Base-by-base conservation (phyloP, 2,113 vertebrate species). In the Nyctibius bracteatus region DNA sequence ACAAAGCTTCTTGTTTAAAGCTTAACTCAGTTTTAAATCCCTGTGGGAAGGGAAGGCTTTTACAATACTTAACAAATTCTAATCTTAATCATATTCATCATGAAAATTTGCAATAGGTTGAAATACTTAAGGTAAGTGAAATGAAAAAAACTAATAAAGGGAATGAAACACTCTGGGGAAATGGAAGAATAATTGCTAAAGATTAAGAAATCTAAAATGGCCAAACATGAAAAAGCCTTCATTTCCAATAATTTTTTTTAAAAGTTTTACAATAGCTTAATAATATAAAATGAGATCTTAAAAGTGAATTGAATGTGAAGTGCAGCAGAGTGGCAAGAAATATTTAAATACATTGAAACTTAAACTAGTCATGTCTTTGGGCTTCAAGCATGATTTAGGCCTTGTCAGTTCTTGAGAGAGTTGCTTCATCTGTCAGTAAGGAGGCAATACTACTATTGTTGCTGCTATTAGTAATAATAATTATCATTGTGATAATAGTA, bases 1-100 rank as follows among this genome's bases (percentile, higher is more conserved):
- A 67, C 82, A 74, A 47, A 35, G 44, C 23, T 88, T 93, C 68
- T 83, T 3, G 0, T 92, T 94, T 88, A 95, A 95, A 96, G 79
- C 86, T 93, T 84, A 94, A 93, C 63, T 94, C 16, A 59, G 58
- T 92, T 93, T 94, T 90, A 96, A 96, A 93, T 96, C 90, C 88
- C 63, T 25, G 13, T 92, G 96, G 90, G 93, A 93, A 95, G 27
- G 22, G 10, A 90, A 92, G 72, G 90, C 63, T 37, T 96, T 92
- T 86, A 86, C 95, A 96, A 92, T 91, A 90, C 61, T 65, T 96
- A 94, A 91, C 90, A 95, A 93, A 93, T 92, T 94, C 88, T 92
- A 93, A 95, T 88, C 90, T 94, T 94, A 96, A 96, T 95, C 63
- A 67, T 92, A 94, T 86, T 93, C 93, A 90, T 96, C 75, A 96